phyloP scores from a whole-genome alignment of 2,797 vertebrate species.

The Acestrorhynchus altus region DNA sequence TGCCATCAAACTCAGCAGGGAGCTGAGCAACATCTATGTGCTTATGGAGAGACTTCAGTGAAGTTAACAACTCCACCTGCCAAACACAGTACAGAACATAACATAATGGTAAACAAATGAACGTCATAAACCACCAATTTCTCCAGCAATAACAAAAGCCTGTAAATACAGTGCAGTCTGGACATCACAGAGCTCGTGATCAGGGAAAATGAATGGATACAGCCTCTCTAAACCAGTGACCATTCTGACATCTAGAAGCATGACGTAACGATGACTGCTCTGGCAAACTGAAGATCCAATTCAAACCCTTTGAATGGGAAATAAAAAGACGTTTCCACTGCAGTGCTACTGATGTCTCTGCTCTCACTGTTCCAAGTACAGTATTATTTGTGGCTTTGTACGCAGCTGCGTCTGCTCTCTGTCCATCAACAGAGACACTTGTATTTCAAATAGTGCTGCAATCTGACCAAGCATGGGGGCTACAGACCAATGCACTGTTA shows the following conservation, averaged over 20 bases:
- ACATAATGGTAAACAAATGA: background rate
- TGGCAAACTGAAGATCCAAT: background rate
- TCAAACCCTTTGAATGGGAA: background rate
- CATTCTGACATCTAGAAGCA: background rate
- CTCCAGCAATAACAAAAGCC: background rate
- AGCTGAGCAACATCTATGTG: slow-evolving; percentile 83
- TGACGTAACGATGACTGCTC: too few relatives aligned
- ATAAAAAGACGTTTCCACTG: background rate
- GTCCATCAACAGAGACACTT: slow-evolving; percentile 35
- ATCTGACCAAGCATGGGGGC: background rate
- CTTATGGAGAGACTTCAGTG: slow-evolving; percentile 85
- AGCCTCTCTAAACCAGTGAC: background rate
- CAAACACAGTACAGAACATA: slow-evolving; percentile 21
- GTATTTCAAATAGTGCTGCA: slow-evolving; percentile 45
- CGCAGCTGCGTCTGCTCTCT: slow-evolving; percentile 20
- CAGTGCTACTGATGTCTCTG: background rate
- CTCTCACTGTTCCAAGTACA: background rate
- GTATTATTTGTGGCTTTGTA: slow-evolving; percentile 1
- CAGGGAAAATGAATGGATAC: background rate
- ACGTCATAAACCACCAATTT: background rate
- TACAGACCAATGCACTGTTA: background rate
- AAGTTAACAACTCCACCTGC: slow-evolving; percentile 85
- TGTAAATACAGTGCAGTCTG: background rate
- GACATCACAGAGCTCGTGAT: background rate
- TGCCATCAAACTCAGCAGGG: slow-evolving; percentile 85